phyloP scores from a whole-genome alignment of 2,113 vertebrate genomes.

The Bubalus kerabau region DNA sequence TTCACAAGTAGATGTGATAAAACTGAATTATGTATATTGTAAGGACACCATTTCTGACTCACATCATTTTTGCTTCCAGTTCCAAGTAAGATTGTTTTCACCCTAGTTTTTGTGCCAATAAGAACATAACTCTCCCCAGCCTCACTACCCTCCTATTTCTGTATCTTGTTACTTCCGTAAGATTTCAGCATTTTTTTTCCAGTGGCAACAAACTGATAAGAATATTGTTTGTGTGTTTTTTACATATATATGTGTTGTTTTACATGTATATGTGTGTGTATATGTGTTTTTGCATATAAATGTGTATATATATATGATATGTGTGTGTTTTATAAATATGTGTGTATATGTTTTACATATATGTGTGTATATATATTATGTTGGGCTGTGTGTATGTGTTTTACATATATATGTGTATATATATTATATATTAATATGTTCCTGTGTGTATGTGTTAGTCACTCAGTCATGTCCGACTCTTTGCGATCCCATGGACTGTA shows the following conservation, averaged over 20 bases:
- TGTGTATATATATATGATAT: background rate
- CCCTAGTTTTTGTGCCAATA: background rate
- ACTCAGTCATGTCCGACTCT: rapidly evolving
- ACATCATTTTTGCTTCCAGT: background rate
- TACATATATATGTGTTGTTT: background rate
- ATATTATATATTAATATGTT: background rate
- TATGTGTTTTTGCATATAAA: background rate
- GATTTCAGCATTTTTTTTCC: background rate
- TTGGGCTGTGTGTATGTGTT: background rate
- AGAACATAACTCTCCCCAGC: background rate
- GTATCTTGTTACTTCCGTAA: background rate
- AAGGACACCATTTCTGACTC: background rate
- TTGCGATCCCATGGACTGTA: background rate
- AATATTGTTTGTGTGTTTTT: background rate
- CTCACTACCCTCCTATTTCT: background rate
- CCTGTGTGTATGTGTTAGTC: background rate
- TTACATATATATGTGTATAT: background rate
- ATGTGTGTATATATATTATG: background rate
- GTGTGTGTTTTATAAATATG: background rate
- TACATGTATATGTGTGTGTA: background rate
- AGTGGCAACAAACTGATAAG: background rate
- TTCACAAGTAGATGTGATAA: background rate
- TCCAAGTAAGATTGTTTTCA: background rate
- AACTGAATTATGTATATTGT: background rate
- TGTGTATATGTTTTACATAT: background rate